These are phyloP conservation scores for Brenthis daphne DNA, from an alignment of 2,888 invertebrate genomes.

Conservation along the genomic window DNA sequence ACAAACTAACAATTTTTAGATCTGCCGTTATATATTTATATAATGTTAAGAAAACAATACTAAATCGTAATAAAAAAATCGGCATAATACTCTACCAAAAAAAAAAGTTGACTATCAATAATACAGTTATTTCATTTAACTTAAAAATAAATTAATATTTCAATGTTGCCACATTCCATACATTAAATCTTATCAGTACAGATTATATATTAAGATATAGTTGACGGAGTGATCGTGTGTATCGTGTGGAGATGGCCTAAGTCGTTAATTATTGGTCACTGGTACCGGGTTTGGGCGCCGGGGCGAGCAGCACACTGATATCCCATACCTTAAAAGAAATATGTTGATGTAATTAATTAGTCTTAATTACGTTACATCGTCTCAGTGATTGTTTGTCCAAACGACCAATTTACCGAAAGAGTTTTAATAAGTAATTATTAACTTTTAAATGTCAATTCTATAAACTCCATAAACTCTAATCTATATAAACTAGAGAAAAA, in stretches of 20 bases:
- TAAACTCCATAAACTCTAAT: no score
- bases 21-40: no score
- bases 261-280: slow-evolving; percentile 51
- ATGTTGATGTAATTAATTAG: no score
- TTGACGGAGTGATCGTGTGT: slow-evolving; percentile 29
- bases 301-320: slow-evolving; percentile 84
- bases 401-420: no score
- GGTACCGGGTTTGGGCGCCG: slow-evolving; percentile 63
- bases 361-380: no score
- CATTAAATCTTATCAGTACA: slow-evolving; percentile 12
- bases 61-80: slow-evolving; percentile 1
- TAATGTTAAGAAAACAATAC: slow-evolving; percentile 10
- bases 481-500: no score
- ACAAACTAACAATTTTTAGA: no score
- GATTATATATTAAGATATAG: slow-evolving; percentile 17
- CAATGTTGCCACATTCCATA: slow-evolving; percentile 19
- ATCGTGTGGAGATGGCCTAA: slow-evolving; percentile 15
- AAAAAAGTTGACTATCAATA: slow-evolving; percentile 29
- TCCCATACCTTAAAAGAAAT: slow-evolving; percentile 86
- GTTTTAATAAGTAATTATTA: no score
- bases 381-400: no score
- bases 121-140: slow-evolving; percentile 34
- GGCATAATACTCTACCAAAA: slow-evolving; percentile 19
- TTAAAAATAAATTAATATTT: slow-evolving; percentile 34
- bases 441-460: no score